phyloP scores from a whole-genome alignment of 2,113 vertebrate genomes.

The Campylomormyrus numenius region DNA sequence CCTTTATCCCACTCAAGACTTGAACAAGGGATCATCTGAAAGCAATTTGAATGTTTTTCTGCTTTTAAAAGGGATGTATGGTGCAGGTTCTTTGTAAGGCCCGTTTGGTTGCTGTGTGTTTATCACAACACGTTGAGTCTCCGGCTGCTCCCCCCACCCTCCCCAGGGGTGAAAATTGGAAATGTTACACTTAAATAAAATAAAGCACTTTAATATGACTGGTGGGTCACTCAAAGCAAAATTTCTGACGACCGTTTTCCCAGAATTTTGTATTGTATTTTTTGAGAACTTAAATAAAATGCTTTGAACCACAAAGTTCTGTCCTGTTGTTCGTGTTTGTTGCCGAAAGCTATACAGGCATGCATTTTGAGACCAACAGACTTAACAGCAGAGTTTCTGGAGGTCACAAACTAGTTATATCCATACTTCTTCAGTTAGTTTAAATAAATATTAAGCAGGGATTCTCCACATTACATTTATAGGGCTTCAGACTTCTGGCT shows the following conservation, averaged over 20 bases:
- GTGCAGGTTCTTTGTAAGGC: background rate
- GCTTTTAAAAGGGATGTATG: background rate
- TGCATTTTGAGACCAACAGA: background rate
- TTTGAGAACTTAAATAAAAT: conserved; percentile 21
- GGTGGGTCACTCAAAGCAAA: conserved; percentile 14
- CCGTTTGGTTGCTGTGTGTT: background rate
- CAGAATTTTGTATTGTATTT: conserved; percentile 26
- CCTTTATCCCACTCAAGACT: background rate
- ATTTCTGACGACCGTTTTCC: conserved; percentile 12
- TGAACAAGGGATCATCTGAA: background rate
- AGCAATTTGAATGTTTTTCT: background rate
- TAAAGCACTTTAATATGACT: conserved; percentile 22
- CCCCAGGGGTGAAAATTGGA: background rate
- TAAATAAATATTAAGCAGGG: background rate
- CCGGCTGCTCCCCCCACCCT: background rate
- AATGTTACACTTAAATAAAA: background rate
- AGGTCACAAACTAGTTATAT: background rate
- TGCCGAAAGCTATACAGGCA: background rate
- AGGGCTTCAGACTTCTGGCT: background rate
- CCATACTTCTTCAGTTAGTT: background rate
- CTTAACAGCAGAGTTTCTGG: background rate
- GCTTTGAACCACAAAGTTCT: conserved; percentile 15
- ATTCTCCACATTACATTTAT: background rate
- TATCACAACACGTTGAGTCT: background rate
- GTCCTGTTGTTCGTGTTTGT: background rate